Percentiles rank a stretch among this genome's conserved stretches.
These are phyloP conservation scores for Apodemus sylvaticus DNA, from an alignment of 2,113 vertebrate genomes.

Conservation along the genomic window DNA sequence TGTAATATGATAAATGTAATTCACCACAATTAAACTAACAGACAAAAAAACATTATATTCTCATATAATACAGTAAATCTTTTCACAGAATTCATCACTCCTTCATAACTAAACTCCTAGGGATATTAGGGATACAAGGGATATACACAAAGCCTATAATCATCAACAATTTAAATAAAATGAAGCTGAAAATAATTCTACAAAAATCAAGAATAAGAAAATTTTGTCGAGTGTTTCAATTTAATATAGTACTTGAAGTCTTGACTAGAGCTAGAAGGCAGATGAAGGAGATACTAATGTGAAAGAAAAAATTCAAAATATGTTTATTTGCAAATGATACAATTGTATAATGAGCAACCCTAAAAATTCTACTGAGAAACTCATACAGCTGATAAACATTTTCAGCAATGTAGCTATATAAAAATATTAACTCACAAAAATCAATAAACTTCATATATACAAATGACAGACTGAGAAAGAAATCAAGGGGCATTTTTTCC, in stretches of 20 bases:
- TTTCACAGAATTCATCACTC: background rate
- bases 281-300: background rate
- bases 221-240: background rate
- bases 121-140: background rate
- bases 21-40: background rate
- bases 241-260: background rate
- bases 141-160: background rate
- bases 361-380: background rate
- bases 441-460: background rate
- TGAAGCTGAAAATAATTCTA: background rate
- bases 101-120: background rate
- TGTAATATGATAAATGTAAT: background rate
- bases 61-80: background rate
- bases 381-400: background rate
- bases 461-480: background rate
- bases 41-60: background rate
- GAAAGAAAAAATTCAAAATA: background rate
- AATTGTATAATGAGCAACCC: background rate
- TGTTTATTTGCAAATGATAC: background rate
- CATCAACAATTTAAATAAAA: background rate
- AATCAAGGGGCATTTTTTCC: background rate
- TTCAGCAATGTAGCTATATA: background rate
- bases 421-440: background rate
- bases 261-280: background rate
- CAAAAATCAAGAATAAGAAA: background rate